Evolutionary conservation across 2,888 invertebrate species (phyloP), one percentile per base, ranked within the genome.

Genomic region (Punctoribates punctum): DNA sequence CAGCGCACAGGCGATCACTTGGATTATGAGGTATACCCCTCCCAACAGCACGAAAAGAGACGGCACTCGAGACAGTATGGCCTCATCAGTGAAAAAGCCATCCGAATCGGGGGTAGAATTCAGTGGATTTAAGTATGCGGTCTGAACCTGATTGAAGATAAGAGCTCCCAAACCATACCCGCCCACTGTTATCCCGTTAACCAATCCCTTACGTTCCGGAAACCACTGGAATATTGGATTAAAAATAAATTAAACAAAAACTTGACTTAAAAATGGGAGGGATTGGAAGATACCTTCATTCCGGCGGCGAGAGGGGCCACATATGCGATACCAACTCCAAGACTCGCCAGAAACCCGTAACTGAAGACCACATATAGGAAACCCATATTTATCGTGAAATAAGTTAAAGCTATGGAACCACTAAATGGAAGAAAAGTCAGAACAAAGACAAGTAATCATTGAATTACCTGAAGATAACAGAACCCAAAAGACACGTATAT

Each of bases 141-240:
- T 84, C 78, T 84, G 84, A 29, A 84, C 79, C 77, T 82, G 83
- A 74, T 83, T 82, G 79, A 84, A 83, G 67, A 83, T 81, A 76
- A 84, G 81, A 1, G 83, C 82, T 11, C 84, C 84, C 15, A 83
- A 81, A 0, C 84, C 84, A 79, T 83, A 84, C 2, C 84, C 84
- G 42, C 82, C 83, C n/a, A 84, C 83, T 54, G 84, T 82, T 48
- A 83, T 78, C 0, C 84, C 84, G 78, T 81, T 83, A 6, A 83
- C 82, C 11, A 84, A 77, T 5, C 84, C 83, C 77, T 83, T 82
- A 34, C 81, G 79, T 20, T 82, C 74, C 1, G 84, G 84, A 75
- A 83, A 81, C 84, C 84, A 85, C 83, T 84, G 34, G 38, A 27
- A n/a, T n/a, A n/a, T n/a, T 38, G 13, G 54, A 20, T 15, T 11